phyloP scores from a whole-genome alignment of 2,113 vertebrate genomes.

The Bombycilla garrulus region DNA sequence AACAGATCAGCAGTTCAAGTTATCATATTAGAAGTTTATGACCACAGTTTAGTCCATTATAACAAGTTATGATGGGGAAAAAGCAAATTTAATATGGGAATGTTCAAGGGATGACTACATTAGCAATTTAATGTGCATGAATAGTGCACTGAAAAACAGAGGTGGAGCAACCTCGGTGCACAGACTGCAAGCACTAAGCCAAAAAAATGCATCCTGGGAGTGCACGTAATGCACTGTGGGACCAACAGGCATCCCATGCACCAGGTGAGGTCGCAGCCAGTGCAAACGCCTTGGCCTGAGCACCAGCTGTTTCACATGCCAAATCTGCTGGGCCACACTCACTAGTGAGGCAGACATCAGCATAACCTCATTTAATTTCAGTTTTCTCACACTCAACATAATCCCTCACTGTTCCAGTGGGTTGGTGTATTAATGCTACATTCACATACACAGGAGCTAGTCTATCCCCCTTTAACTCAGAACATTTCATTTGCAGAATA shows the following conservation, averaged over 20 bases:
- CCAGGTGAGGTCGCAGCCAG: rapidly evolving
- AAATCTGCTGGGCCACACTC: background rate
- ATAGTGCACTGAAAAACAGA: background rate
- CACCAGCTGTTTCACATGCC: background rate
- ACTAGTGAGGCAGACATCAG: background rate
- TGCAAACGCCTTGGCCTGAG: rapidly evolving
- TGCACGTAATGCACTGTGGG: rapidly evolving
- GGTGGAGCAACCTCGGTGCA: background rate
- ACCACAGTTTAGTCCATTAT: background rate
- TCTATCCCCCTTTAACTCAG: background rate
- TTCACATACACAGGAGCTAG: background rate
- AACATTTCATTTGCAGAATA: background rate
- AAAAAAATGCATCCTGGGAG: background rate
- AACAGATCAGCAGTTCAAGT: background rate
- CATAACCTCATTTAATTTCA: background rate
- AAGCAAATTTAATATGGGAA: background rate
- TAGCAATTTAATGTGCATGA: background rate
- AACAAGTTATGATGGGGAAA: rapidly evolving
- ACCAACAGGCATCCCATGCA: background rate
- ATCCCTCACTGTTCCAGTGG: background rate
- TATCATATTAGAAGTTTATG: background rate
- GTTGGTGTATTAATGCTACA: background rate
- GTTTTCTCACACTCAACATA: background rate
- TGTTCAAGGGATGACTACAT: background rate
- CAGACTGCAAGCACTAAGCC: background rate